phyloP scores from a whole-genome alignment of 2,888 invertebrate genomes.

The Hypena proboscidalis region DNA sequence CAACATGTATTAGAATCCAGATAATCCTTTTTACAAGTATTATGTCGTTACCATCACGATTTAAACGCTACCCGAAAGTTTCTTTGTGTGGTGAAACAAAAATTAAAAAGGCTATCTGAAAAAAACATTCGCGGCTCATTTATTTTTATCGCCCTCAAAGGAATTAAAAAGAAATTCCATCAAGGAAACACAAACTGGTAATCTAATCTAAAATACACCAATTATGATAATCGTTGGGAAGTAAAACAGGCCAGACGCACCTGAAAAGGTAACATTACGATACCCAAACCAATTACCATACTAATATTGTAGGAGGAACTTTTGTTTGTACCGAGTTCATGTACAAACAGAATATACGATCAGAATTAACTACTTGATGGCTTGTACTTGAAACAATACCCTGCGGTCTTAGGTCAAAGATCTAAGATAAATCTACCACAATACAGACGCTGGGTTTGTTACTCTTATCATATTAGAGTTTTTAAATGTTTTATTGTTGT shows the following conservation, averaged over 20 bases:
- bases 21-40: too few species aligned
- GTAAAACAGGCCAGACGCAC: constrained; percentile 5
- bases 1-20: too few species aligned
- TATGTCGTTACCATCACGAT: too few species aligned
- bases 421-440: too few species aligned
- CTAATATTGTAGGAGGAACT: constrained; percentile 5
- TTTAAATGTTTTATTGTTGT: too few species aligned
- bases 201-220: constrained; percentile 3
- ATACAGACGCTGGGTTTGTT: too few species aligned
- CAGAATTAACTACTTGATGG: background rate
- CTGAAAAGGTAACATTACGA: background rate
- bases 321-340: background rate
- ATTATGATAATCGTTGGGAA: constrained; percentile 11
- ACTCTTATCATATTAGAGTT: too few species aligned
- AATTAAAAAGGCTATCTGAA: too few species aligned
- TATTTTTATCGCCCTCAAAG: background rate
- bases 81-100: too few species aligned
- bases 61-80: too few species aligned
- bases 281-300: constrained; percentile 5
- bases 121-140: background rate
- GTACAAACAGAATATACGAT: constrained; percentile 1
- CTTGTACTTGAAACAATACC: background rate
- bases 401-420: background rate
- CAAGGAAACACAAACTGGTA: constrained; percentile 1
- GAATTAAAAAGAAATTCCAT: background rate